Percentiles rank a stretch among this genome's conserved stretches.
phyloP scores from a whole-genome alignment of 2,888 invertebrate species.

The Axea sp. region DNA sequence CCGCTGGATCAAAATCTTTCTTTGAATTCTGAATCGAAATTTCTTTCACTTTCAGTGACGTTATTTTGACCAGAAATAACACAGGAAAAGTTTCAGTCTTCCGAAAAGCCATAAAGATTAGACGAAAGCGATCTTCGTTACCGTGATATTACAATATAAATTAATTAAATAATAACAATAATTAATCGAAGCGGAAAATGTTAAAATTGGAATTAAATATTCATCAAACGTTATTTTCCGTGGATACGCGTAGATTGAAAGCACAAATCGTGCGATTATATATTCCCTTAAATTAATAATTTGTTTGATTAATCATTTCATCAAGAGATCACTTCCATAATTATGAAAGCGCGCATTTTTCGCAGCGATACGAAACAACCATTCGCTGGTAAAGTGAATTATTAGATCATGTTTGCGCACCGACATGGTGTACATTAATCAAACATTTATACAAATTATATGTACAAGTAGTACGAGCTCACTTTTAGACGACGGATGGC shows the following conservation, averaged over 20 bases:
- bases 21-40: too few relatives aligned
- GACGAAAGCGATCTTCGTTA: too few relatives aligned
- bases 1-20: too few relatives aligned
- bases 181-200: background rate
- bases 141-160: too few relatives aligned
- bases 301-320: conserved; percentile 19
- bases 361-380: background rate
- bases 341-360: conserved; percentile 9
- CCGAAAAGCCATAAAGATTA: too few relatives aligned
- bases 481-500: too few relatives aligned
- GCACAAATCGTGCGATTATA: conserved; percentile 3
- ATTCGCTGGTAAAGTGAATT: background rate
- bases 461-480: conserved; percentile 6
- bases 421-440: conserved; percentile 19
- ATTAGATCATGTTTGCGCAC: conserved; percentile 21
- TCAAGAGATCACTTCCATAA: conserved; percentile 11
- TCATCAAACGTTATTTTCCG: background rate
- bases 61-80: too few relatives aligned
- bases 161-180: background rate
- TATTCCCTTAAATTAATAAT: conserved; percentile 8
- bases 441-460: conserved; percentile 35
- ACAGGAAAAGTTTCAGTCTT: too few relatives aligned
- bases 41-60: too few relatives aligned
- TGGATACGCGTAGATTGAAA: conserved; percentile 1
- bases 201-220: conserved; percentile 3